A percentile compares a stretch with the other conserved stretches of the same genome.
These are phyloP conservation scores for Bubalus kerabau DNA, from an alignment of 2,113 vertebrate genomes.

Conservation along the genomic window DNA sequence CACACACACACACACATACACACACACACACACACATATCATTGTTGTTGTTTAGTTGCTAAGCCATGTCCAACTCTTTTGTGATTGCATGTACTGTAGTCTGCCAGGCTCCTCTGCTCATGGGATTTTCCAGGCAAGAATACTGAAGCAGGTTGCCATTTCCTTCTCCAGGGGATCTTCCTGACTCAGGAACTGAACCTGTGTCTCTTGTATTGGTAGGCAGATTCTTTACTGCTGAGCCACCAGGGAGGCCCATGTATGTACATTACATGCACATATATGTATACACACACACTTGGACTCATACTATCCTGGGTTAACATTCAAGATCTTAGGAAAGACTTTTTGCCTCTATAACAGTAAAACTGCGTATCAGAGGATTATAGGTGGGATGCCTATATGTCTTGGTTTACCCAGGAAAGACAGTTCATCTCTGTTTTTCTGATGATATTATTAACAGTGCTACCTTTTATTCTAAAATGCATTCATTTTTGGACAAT, in stretches of 20 bases:
- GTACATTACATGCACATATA: neutral
- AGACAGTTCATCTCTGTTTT: neutral
- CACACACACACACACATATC: neutral
- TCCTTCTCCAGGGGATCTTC: neutral
- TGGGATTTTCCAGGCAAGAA: neutral
- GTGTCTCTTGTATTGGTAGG: neutral
- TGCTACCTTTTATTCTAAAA: neutral
- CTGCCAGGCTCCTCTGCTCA: neutral
- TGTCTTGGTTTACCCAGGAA: neutral
- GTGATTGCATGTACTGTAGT: neutral
- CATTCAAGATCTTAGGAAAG: neutral
- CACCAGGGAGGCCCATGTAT: neutral
- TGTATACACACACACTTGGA: neutral
- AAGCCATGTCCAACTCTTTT: neutral
- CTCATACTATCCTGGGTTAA: neutral
- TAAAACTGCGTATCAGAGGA: neutral
- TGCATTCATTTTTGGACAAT: neutral
- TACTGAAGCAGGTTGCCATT: neutral
- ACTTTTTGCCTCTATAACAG: neutral
- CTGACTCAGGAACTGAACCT: neutral
- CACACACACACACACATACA: neutral
- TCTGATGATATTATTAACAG: neutral
- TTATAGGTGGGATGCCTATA: neutral
- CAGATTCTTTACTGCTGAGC: neutral
- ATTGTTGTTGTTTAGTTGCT: neutral